Evolutionary conservation across 2,113 vertebrate genomes (phyloP).

Genomic region (Vimba vimba): DNA sequence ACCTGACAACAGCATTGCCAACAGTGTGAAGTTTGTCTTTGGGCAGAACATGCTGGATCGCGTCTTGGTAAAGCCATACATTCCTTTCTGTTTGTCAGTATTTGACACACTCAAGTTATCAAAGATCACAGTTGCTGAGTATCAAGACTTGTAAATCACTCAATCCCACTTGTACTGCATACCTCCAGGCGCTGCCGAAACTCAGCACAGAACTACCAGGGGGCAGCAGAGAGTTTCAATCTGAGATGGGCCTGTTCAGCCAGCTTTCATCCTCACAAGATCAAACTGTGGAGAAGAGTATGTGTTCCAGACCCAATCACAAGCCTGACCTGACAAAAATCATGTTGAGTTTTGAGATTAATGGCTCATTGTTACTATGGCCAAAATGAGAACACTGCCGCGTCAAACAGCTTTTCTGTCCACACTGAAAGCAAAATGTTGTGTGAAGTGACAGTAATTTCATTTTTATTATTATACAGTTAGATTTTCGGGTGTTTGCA

Average conservation of each 20-base stretch:
- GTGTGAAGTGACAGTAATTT: too few relatives aligned
- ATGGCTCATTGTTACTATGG: too few relatives aligned
- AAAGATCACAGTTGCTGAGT: neutral
- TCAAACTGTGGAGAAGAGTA: slow-evolving; percentile 26
- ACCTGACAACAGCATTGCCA: slow-evolving; percentile 72
- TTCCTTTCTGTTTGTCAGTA: neutral
- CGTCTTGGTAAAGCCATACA: slow-evolving; percentile 79
- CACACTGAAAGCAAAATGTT: too few relatives aligned
- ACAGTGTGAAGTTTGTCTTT: slow-evolving; percentile 84
- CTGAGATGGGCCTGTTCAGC: slow-evolving; percentile 69
- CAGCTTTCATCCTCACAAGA: slow-evolving; percentile 80
- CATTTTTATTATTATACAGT: too few relatives aligned
- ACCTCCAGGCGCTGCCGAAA: slow-evolving; percentile 80
- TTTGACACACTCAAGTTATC: neutral
- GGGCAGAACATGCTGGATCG: slow-evolving; percentile 90
- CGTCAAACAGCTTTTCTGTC: too few relatives aligned
- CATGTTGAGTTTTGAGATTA: too few relatives aligned
- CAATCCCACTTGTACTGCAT: neutral
- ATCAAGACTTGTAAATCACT: neutral
- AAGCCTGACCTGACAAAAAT: too few relatives aligned
- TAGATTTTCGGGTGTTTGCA: too few relatives aligned
- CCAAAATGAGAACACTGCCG: too few relatives aligned
- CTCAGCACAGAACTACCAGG: slow-evolving; percentile 74
- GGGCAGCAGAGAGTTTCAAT: slow-evolving; percentile 75
- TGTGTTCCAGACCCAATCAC: neutral